These are phyloP conservation scores for Lucinisca nassula DNA, from an alignment of 2,888 invertebrate genomes.

Conservation along the genomic window DNA sequence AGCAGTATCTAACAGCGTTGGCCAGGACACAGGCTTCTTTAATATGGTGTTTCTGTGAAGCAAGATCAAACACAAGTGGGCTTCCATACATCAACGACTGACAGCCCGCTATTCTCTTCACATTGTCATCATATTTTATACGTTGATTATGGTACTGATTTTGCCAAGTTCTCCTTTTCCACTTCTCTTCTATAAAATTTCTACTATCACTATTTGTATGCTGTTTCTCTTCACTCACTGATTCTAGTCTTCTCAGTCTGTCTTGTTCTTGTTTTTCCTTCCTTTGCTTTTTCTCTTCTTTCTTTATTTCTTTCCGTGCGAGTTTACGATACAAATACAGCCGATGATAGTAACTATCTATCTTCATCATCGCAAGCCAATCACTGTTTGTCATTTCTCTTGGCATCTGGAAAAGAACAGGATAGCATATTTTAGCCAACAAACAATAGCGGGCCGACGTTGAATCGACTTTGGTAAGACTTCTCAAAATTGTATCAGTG, in stretches of 20 bases:
- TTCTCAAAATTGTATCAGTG: no score
- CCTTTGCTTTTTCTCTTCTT: not conserved
- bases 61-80: not conserved
- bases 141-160: not conserved
- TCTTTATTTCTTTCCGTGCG: not conserved
- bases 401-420: not conserved
- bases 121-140: not conserved
- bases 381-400: not conserved
- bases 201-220: no score
- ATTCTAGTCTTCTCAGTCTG: no score
- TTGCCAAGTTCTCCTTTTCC: not conserved
- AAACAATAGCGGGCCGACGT: no score
- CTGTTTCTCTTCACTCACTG: no score
- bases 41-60: not conserved
- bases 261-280: not conserved
- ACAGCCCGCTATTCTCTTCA: not conserved
- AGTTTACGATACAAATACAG: not conserved
- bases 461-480: no score
- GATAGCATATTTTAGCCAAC: no score
- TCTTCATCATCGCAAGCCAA: not conserved
- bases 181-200: not conserved
- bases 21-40: not conserved
- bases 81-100: not conserved
- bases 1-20: not conserved
- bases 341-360: not conserved